Percentiles rank a stretch among this genome's conserved stretches.
These are phyloP conservation scores for Trachymyrmex cornetzi DNA, from an alignment of 1,140 invertebrate genomes.

Conservation along the genomic window DNA sequence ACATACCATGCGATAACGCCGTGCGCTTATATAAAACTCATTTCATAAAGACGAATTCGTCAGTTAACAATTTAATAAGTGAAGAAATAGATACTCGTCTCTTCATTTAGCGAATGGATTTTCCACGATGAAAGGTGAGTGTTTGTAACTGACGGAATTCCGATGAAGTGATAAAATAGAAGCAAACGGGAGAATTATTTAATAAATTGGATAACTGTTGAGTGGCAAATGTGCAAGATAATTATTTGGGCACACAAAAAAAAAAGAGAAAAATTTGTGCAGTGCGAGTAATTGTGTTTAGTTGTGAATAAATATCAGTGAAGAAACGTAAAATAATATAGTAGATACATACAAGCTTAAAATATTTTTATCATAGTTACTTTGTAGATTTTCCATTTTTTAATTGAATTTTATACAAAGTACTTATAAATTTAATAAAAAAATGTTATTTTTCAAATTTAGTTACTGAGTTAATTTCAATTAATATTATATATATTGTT, in stretches of 20 bases:
- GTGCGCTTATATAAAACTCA: slow-evolving; percentile 56
- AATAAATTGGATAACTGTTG: not conserved
- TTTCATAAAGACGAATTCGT: slow-evolving; percentile 5
- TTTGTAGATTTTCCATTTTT: not conserved
- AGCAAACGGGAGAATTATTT: not conserved
- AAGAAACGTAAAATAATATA: not conserved
- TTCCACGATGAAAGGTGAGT: slow-evolving; percentile 45
- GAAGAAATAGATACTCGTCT: slow-evolving; percentile 18
- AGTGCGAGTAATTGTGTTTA: slow-evolving; percentile 11
- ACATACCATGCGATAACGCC: slow-evolving; percentile 12
- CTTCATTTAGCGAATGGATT: slow-evolving; percentile 3
- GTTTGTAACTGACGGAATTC: not conserved
- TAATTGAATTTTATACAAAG: not conserved
- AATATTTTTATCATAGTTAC: slow-evolving; percentile 6
- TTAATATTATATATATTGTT: too few relatives aligned
- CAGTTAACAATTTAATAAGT: slow-evolving; percentile 42
- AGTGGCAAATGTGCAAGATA: not conserved
- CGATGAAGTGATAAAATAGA: slow-evolving; percentile 1
- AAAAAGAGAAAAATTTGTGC: not conserved
- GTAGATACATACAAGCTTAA: not conserved
- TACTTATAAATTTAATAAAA: not conserved
- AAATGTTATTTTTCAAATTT: not conserved
- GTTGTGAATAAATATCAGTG: not conserved
- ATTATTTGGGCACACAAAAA: not conserved
- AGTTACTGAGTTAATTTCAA: too few relatives aligned